Base-by-base conservation (phyloP, 2,113 vertebrate genomes). In the Engystomops pustulosus region DNA sequence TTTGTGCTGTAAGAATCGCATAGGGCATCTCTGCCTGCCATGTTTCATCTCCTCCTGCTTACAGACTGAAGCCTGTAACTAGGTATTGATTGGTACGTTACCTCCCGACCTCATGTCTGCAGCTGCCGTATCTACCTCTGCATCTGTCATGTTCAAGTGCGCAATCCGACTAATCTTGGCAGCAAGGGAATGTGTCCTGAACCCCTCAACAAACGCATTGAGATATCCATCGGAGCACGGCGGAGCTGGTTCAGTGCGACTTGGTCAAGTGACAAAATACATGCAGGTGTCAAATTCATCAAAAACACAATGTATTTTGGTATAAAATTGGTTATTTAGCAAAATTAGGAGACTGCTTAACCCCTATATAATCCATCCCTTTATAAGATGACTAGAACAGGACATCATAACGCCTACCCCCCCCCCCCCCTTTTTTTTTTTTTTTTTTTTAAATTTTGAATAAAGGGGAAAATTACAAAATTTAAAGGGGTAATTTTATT, bases 81-180 rank as follows among this genome's bases (percentile, higher is more conserved):
- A 69, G 82, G 18, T 84, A 84, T 84, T 84, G 82, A 84, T 84
- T 77, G 62, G 82, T 76, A 20, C 30, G 41, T 84, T 84, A 41
- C 82, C 82, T 84, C 38, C 81, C 75, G 82, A 84, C 82, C 82
- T 78, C 58, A 10, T 77, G 82, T 84, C 60, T 84, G 6, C 58
- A 78, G 72, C 82, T 77, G 82, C 82, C 36, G 81, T 67, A 76
- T 83, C 81, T 83, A 55, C 72, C 81, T 83, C 53, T 84, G 72
- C 72, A 34, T 49, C 74, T 84, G 81, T 76, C 81, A 77, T 84
- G 74, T 77, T 84, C 74, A 84, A 75, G 60, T 84, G 72, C 25
- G 17, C 71, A 78, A 67, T 68, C 72, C 45, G 30, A 38, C 82
- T 84, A 84, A 84, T 84, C 82, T 68, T 65, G 45, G 60, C 72